phyloP scores from a whole-genome alignment of 2,113 vertebrate species.

The Halcyon malimbica region DNA sequence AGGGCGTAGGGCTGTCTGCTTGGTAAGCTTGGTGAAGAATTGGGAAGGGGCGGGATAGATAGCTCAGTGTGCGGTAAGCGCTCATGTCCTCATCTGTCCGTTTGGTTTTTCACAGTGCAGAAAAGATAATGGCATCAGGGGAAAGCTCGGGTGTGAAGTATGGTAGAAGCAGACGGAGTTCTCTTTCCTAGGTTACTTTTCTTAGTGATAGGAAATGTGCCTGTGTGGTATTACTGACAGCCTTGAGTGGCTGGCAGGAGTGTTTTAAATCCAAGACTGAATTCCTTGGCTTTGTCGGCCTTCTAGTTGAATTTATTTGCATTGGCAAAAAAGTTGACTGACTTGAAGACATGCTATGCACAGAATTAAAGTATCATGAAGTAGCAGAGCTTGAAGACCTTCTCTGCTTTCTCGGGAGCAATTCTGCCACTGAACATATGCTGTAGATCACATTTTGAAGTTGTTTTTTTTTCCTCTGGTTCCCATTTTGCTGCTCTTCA shows the following conservation, averaged over 20 bases:
- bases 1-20: neutral
- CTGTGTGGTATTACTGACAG: neutral
- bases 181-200: neutral
- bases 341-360: neutral
- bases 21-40: neutral
- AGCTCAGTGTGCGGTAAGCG: neutral
- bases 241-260: neutral
- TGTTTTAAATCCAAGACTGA: neutral
- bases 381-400: neutral
- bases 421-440: neutral
- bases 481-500: neutral
- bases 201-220: neutral
- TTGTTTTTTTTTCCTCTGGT: neutral
- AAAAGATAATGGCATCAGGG: neutral
- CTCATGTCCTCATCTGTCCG: neutral
- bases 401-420: neutral
- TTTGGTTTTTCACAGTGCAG: neutral
- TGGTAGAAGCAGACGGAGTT: neutral
- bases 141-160: neutral
- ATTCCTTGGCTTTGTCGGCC: neutral
- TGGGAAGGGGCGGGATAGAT: neutral
- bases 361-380: neutral
- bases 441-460: neutral
- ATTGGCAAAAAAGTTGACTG: neutral
- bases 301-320: slow-evolving; percentile 21